These are phyloP conservation scores for Coregonus sp. DNA, from an alignment of 2,797 vertebrate genomes.

Conservation along the genomic window DNA sequence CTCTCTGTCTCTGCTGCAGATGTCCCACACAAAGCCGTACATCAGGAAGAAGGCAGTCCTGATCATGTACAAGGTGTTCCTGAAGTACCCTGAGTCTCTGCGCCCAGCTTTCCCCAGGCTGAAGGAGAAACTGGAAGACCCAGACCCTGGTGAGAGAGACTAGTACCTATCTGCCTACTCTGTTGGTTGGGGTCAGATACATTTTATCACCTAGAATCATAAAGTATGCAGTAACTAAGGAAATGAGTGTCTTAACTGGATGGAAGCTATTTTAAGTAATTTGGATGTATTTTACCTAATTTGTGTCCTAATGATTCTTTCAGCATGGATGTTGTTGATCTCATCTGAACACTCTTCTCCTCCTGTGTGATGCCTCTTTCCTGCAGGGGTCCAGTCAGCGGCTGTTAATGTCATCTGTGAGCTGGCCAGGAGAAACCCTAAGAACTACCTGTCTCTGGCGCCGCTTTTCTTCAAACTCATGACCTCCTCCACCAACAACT, in stretches of 20 bases:
- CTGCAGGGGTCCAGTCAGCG: constrained; percentile 93
- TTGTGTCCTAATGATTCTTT: background rate
- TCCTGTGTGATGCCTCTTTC: background rate
- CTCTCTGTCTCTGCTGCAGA: constrained; percentile 68
- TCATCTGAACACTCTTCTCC: background rate
- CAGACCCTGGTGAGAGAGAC: constrained; percentile 86
- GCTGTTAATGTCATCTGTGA: constrained; percentile 99
- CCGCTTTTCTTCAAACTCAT: constrained; percentile 98
- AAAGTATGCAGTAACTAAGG: constrained; percentile 54
- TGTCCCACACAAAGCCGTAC: constrained; percentile 99
- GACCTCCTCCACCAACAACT: constrained; percentile 98
- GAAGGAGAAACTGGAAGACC: constrained; percentile 98
- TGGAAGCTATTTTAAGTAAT: background rate
- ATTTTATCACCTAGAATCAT: constrained; percentile 7
- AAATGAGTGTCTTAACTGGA: constrained; percentile 14
- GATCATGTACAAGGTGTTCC: constrained; percentile 99
- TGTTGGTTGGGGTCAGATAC: background rate
- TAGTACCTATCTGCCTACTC: background rate
- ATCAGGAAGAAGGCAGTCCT: constrained; percentile 98
- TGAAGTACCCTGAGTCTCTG: constrained; percentile 96
- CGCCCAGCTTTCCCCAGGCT: constrained; percentile 95
- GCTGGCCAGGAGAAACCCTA: constrained; percentile 95
- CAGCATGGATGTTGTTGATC: background rate
- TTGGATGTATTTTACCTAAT: background rate
- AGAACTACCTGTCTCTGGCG: constrained; percentile 96